Evolutionary conservation across 2,888 invertebrate genomes (phyloP).

Genomic region (Orthosia gracilis): DNA sequence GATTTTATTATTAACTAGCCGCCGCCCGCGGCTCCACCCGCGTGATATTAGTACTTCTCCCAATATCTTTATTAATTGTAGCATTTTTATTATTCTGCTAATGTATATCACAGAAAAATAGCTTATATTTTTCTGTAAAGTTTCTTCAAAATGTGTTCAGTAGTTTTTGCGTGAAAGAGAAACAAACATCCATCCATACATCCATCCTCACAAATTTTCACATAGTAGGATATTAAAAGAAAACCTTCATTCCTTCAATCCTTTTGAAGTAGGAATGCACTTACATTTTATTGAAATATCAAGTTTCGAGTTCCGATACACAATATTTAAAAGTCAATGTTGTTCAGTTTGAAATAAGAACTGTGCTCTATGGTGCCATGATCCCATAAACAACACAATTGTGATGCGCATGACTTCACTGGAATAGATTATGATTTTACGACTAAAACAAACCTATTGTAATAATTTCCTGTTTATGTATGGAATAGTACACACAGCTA

Average conservation of each 20-base stretch:
- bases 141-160: too few relatives aligned
- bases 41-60: too few relatives aligned
- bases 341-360: slow-evolving; percentile 33
- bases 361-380: slow-evolving; percentile 27
- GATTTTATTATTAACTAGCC: neutral
- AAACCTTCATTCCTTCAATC: neutral
- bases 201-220: too few relatives aligned
- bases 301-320: neutral
- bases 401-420: slow-evolving; percentile 48
- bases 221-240: too few relatives aligned
- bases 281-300: neutral
- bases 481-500: slow-evolving; percentile 32
- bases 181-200: too few relatives aligned
- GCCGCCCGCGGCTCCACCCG: too few relatives aligned
- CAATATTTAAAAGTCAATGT: slow-evolving; percentile 26
- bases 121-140: too few relatives aligned
- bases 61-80: too few relatives aligned
- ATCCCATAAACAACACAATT: slow-evolving; percentile 34
- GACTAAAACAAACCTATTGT: slow-evolving; percentile 35
- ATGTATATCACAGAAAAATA: too few relatives aligned
- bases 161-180: too few relatives aligned
- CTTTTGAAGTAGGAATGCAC: neutral
- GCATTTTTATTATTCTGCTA: too few relatives aligned
- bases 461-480: slow-evolving; percentile 40
- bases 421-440: slow-evolving; percentile 24